Conservation (phyloP, 2,113 vertebrate genomes). For the Fregetta grallaria region DNA sequence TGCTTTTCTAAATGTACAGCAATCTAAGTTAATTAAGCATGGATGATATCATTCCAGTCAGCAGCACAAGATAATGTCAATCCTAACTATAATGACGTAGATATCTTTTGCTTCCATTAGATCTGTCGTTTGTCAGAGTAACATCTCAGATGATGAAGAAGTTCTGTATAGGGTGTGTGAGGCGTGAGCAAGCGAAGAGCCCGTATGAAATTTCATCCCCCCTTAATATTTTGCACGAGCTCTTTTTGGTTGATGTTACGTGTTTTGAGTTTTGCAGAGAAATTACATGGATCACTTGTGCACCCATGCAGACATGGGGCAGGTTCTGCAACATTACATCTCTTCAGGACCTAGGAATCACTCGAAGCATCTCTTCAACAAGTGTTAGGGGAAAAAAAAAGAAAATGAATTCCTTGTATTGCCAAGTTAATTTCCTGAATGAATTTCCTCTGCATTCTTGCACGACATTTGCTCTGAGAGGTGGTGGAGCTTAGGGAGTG, state of each 20-base stretch:
- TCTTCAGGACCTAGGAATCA: not conserved
- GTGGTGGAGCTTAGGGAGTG: not conserved
- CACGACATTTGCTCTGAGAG: not conserved
- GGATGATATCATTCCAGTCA: conserved; percentile 70
- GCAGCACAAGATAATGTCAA: conserved; percentile 56
- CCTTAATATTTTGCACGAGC: not conserved
- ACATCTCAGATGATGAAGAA: not conserved
- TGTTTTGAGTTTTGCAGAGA: not conserved
- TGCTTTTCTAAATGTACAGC: not conserved
- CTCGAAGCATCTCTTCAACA: not conserved
- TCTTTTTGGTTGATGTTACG: not conserved
- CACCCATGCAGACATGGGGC: not conserved
- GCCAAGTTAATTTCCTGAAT: not conserved
- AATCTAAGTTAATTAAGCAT: conserved; percentile 46
- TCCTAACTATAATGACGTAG: conserved; percentile 56
- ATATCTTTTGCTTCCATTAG: conserved; percentile 33
- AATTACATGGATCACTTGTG: not conserved
- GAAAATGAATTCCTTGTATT: not conserved
- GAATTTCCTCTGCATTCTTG: not conserved
- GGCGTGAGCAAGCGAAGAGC: not conserved
- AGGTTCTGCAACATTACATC: not conserved
- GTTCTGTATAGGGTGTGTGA: not conserved
- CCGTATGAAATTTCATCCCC: not conserved
- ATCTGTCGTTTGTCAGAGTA: not conserved
- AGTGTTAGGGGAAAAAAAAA: not conserved